These are phyloP conservation scores for Barypeithes pellucidus DNA, from an alignment of 2,888 invertebrate genomes.

Conservation along the genomic window DNA sequence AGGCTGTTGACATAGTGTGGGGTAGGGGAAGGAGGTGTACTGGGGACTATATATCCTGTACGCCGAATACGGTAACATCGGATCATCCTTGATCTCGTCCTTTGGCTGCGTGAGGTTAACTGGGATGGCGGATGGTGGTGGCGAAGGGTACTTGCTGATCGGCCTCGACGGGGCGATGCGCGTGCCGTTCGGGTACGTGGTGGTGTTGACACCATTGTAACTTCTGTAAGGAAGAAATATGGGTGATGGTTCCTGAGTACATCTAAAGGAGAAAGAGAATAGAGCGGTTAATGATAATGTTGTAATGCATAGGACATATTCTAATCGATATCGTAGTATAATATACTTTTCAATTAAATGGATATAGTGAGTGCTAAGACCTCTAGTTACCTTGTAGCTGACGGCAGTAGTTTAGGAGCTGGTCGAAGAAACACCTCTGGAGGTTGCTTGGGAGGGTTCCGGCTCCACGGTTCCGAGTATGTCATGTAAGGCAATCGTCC, in stretches of 20 bases:
- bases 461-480: conserved; percentile 76
- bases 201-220: conserved; percentile 66
- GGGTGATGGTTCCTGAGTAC: conserved; percentile 45
- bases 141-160: conserved; percentile 67
- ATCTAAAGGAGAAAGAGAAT: conserved; percentile 40
- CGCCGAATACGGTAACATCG: conserved; percentile 62
- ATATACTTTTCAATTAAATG: no score
- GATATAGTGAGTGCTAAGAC: background rate
- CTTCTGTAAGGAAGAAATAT: conserved; percentile 59
- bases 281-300: background rate
- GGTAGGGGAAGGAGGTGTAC: conserved; percentile 60
- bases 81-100: conserved; percentile 64
- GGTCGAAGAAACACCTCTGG: conserved; percentile 80
- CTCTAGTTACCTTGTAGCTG: conserved; percentile 57
- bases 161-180: conserved; percentile 64
- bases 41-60: conserved; percentile 65
- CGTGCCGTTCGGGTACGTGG: conserved; percentile 65
- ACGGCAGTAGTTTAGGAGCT: conserved; percentile 75
- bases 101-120: conserved; percentile 70
- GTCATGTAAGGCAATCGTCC: conserved; percentile 73
- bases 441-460: conserved; percentile 71
- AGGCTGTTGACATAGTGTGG: conserved; percentile 62
- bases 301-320: background rate
- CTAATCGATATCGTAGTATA: no score
- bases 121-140: conserved; percentile 66